These are phyloP conservation scores for Notothenia rossii DNA, from an alignment of 2,113 vertebrate species.

Conservation along the genomic window DNA sequence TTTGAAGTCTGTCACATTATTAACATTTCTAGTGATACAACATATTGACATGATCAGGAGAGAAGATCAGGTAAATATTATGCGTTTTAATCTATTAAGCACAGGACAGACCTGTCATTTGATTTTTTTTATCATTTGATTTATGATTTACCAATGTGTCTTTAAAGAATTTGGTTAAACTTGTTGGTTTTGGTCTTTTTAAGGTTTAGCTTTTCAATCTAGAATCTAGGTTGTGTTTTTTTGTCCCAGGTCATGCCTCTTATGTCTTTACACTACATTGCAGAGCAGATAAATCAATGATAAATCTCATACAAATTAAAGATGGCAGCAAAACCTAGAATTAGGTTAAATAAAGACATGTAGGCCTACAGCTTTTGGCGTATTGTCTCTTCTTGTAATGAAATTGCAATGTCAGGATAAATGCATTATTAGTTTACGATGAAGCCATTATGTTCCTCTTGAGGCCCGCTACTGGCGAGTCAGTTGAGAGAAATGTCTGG, in stretches of 20 bases:
- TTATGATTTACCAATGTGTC: not conserved
- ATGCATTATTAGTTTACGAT: conserved; percentile 12
- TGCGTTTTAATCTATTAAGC: not conserved
- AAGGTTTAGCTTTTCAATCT: not conserved
- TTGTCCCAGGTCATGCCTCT: not conserved
- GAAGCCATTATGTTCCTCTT: conserved; percentile 1
- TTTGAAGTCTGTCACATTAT: not conserved
- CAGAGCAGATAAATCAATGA: not conserved
- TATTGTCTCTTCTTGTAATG: not conserved
- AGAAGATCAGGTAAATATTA: not conserved
- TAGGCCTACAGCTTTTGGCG: too few relatives aligned
- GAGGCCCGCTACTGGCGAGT: conserved; percentile 2
- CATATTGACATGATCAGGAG: not conserved
- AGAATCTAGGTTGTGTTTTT: not conserved
- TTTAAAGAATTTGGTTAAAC: not conserved
- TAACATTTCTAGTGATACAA: not conserved
- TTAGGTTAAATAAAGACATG: not conserved
- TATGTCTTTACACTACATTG: not conserved
- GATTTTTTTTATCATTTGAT: too few relatives aligned
- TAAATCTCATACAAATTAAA: not conserved
- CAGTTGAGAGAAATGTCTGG: not conserved
- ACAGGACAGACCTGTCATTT: not conserved
- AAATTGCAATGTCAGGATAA: conserved; percentile 30
- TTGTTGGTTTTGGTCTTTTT: not conserved
- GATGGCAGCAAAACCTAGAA: not conserved